Base-by-base conservation (phyloP, 1,140 invertebrate species). In the Eriocheir sinensis region DNA sequence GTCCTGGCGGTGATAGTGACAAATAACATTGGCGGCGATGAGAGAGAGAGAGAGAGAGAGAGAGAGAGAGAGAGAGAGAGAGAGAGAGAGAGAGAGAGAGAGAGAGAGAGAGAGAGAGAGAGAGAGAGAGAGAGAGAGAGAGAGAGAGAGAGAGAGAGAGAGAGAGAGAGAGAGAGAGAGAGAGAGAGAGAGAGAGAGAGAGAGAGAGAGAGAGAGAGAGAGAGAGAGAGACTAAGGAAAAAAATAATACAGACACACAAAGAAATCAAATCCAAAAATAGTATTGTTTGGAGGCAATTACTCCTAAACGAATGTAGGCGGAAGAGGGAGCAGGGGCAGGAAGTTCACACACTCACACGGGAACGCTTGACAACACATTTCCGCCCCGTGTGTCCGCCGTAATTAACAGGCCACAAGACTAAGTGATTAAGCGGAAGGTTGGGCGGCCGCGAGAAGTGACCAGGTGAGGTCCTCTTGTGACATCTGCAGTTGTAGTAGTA, bases 401-500 rank as follows among this genome's bases (percentile, higher is more conserved):
- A 92, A 92, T 81, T 30, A 92, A 40, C 36, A n/a, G 91, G 38
- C 44, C 60, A 21, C 38, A 60, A 60, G 81, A 81, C 81, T 60
- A 72, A 92, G 81, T 92, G 41, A 81, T 92, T 92, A 92, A 92
- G 41, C 72, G 21, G 79, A 83, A 92, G 91, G 79, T n/a, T 30
- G 21, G 30, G 91, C 41, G 48, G 89, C n/a, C 9, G 60, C 60
- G 21, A n/a, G 1, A n/a, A n/a, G 60, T n/a, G 60, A 17, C 48
- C 48, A 53, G 48, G 48, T 53, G 48, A 53, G 48, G 48, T 27
- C 60, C n/a, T n/a, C 60, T n/a, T 72, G 12, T 72, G 60, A n/a
- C 21, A n/a, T n/a, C 60, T 21, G 60, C 60, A 72, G 60, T n/a
- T 72, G 60, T n/a, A n/a, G 21, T 21, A 72, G 17, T n/a, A 72